Base-by-base conservation (phyloP, 2,888 invertebrate species). In the Lymantria monacha region DNA sequence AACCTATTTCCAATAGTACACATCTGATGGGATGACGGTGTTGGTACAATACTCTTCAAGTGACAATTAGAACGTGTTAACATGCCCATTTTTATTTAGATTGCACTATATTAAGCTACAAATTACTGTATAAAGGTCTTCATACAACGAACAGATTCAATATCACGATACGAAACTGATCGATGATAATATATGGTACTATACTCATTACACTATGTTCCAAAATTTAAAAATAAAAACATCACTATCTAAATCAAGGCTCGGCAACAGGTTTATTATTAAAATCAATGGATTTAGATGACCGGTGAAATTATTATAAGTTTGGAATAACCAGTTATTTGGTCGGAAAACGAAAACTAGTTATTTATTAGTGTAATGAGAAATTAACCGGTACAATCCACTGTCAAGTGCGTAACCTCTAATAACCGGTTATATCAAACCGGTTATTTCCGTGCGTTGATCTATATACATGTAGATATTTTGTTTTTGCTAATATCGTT, bases 121-220 rank as follows among this genome's bases (percentile, higher is more conserved):
- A 60, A 51, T 49, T 43, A 49, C 68, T 61, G 69, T 69, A 61
- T 54, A 62, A 54, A 63, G 54, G 59, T 50, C 54, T 51, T 48
- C 46, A 37, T 14, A 33, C 54, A 46, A 36, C 44, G 57, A 59
- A 69, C 69, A 69, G 64, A 70, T 57, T 57, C 61, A 63, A 52
- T 44, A 33, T 8, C 33, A 10, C 1, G 22, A 22, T 22, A 22
- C 5, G 2, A 22, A 22, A 22, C 22, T 22, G 22, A 5, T 22
- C 22, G 22, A 22, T 22, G 22, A 5, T 22, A 22, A 2, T 22
- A 22, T 22, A 22, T 22, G 22, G 22, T 22, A 22, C 22, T 22
- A 22, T 22, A 22, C 3, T 22, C 22, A 22, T 3, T 22, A 22
- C 5, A 3, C 22, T 22, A 22, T 22, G 5, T 22, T 22, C 5